Evolutionary conservation across 1,140 invertebrate genomes (phyloP).

Genomic region (Drosophila micromelanica): DNA sequence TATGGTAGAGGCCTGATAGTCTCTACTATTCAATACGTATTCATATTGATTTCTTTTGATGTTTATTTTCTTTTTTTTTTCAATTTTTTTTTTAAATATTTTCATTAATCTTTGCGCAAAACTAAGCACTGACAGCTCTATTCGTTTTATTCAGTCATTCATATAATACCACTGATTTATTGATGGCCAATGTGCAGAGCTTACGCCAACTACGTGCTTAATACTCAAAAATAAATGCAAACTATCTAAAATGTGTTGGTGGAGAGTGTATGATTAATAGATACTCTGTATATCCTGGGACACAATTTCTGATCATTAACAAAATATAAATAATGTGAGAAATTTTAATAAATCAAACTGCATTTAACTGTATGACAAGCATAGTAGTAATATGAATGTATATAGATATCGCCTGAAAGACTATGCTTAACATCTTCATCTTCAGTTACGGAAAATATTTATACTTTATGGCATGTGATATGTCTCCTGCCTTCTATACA

Average conservation of each 20-base stretch:
- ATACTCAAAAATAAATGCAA: conserved; percentile 3
- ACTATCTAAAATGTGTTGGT: background rate
- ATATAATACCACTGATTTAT: conserved; percentile 71
- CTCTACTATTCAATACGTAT: background rate
- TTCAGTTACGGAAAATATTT: too few relatives aligned
- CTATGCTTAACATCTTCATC: too few relatives aligned
- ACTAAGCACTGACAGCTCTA: conserved; percentile 34
- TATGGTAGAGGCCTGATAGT: background rate
- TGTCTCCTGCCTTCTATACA: too few relatives aligned
- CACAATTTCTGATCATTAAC: too few relatives aligned
- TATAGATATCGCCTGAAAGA: too few relatives aligned
- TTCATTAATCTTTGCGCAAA: conserved; percentile 34
- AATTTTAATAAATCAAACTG: too few relatives aligned
- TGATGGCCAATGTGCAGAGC: conserved; percentile 56
- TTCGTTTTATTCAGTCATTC: conserved; percentile 29
- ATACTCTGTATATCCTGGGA: background rate
- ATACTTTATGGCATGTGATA: too few relatives aligned
- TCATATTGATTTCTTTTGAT: conserved; percentile 32
- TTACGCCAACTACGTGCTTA: background rate
- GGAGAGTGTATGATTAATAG: background rate
- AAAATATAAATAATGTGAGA: too few relatives aligned
- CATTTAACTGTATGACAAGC: too few relatives aligned
- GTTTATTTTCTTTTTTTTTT: conserved; percentile 2
- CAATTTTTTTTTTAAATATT: conserved; percentile 31
- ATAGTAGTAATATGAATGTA: too few relatives aligned